phyloP scores from a whole-genome alignment of 2,888 invertebrate species.

The Dolichopus griseipennis region DNA sequence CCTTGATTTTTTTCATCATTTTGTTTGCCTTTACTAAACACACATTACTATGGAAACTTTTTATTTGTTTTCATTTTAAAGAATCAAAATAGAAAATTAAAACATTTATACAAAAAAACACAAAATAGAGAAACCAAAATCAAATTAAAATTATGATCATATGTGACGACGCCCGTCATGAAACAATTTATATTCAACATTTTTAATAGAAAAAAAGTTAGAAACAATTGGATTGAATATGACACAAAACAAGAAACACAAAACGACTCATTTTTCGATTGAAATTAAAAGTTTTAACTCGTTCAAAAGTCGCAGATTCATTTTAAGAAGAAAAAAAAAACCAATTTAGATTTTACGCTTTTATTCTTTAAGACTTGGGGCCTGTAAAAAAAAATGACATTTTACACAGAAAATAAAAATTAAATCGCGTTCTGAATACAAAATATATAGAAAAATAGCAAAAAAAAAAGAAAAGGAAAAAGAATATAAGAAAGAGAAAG shows the following conservation, averaged over 20 bases:
- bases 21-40: no score
- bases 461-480: neutral
- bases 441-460: neutral
- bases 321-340: neutral
- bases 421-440: neutral
- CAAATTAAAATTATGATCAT: neutral
- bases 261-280: neutral
- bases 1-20: no score
- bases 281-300: constrained; percentile 1
- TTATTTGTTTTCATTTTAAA: no score
- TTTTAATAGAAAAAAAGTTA: neutral
- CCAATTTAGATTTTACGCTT: neutral
- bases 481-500: neutral
- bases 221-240: neutral
- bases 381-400: neutral
- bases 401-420: neutral
- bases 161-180: neutral
- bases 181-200: neutral
- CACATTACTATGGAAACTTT: no score
- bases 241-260: neutral
- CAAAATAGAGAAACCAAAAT: neutral
- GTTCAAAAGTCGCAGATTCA: neutral
- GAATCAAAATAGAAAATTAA: no score
- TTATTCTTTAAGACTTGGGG: neutral
- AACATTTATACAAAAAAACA: no score